These are phyloP conservation scores for Sarcophaga subvicina DNA, from an alignment of 2,888 invertebrate genomes.

Conservation along the genomic window DNA sequence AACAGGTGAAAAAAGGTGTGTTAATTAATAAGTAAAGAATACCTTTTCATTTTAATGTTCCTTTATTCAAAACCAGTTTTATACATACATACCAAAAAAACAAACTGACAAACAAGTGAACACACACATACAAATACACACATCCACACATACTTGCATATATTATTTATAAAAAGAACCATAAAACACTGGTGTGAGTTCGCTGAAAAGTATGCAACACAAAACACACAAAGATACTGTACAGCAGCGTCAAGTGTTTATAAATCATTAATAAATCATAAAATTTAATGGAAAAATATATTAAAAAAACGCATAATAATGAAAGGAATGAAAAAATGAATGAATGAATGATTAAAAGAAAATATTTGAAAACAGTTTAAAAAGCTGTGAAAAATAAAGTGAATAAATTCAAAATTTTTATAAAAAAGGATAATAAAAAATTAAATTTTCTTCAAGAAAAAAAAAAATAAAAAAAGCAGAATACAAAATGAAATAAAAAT, in stretches of 20 bases:
- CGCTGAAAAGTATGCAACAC: slow-evolving; percentile 24
- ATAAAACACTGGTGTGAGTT: slow-evolving; percentile 16
- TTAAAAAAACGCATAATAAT: not conserved
- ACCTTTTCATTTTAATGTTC: not conserved
- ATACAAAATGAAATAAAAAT: not conserved
- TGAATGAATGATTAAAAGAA: slow-evolving; percentile 15
- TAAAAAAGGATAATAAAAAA: slow-evolving; percentile 21
- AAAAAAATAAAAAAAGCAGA: not conserved
- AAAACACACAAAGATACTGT: not conserved
- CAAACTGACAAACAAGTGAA: not conserved
- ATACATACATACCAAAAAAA: not conserved
- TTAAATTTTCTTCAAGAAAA: not conserved
- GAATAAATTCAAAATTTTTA: not conserved
- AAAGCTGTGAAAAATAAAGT: not conserved
- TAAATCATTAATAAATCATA: slow-evolving; percentile 34
- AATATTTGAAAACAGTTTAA: not conserved
- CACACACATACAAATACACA: slow-evolving; percentile 9
- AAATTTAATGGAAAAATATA: slow-evolving; percentile 26
- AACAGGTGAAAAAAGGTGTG: slow-evolving; percentile 50
- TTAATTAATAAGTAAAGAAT: not conserved
- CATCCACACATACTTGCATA: not conserved
- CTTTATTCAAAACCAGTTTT: not conserved
- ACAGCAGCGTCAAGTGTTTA: slow-evolving; percentile 5
- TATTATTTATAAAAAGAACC: not conserved
- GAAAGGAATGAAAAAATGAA: not conserved